These are phyloP conservation scores for Alitta virens DNA, from an alignment of 2,888 invertebrate genomes.

Conservation along the genomic window DNA sequence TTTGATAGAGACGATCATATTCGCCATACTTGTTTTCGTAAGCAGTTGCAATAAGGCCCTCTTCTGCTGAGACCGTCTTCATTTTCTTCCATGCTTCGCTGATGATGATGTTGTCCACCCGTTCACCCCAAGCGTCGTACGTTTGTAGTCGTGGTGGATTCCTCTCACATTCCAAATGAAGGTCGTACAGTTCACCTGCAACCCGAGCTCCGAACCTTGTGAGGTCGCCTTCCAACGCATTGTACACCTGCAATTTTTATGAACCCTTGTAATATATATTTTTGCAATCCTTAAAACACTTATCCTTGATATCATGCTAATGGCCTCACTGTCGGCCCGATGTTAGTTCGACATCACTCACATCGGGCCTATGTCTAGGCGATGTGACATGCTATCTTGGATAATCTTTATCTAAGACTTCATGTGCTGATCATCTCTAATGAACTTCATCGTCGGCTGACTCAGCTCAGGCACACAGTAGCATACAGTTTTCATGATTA, in stretches of 20 bases:
- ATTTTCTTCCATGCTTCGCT: constrained; percentile 61
- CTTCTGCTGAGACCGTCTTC: constrained; percentile 61
- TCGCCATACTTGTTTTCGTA: constrained; percentile 57
- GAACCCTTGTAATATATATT: too few relatives aligned
- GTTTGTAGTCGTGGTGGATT: constrained; percentile 59
- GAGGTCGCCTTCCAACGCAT: constrained; percentile 51
- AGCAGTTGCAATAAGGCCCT: constrained; percentile 61
- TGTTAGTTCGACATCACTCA: too few relatives aligned
- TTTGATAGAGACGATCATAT: constrained; percentile 59
- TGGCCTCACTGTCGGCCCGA: too few relatives aligned
- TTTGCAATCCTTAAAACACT: too few relatives aligned
- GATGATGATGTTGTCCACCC: constrained; percentile 60
- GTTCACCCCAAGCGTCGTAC: constrained; percentile 61
- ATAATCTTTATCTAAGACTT: too few relatives aligned
- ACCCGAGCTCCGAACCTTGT: constrained; percentile 60
- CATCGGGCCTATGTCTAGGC: too few relatives aligned
- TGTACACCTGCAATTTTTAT: constrained; percentile 23
- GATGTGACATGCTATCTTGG: too few relatives aligned
- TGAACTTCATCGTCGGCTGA: too few relatives aligned
- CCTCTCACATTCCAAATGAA: constrained; percentile 59
- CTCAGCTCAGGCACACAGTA: too few relatives aligned
- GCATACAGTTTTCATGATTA: too few relatives aligned
- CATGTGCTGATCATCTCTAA: too few relatives aligned
- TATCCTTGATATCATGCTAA: too few relatives aligned
- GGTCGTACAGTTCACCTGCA: constrained; percentile 57